These are phyloP conservation scores for Papilio polytes DNA, from an alignment of 1,140 invertebrate species.

Conservation along the genomic window DNA sequence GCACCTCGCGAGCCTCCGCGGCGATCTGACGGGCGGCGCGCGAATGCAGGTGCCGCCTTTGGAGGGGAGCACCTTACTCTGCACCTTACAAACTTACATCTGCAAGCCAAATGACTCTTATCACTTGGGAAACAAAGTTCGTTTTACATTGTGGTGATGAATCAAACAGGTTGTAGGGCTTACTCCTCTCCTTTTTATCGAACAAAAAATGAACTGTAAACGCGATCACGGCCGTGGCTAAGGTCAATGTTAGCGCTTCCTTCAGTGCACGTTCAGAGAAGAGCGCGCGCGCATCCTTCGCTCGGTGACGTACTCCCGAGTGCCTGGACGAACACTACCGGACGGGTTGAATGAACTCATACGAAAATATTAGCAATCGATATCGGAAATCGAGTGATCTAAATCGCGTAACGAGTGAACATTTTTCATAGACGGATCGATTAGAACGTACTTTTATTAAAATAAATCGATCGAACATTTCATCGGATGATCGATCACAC, in stretches of 20 bases:
- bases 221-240: conserved; percentile 82
- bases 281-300: conserved; percentile 79
- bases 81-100: conserved; percentile 74
- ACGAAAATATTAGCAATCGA: conserved; percentile 37
- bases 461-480: conserved; percentile 55
- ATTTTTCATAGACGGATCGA: conserved; percentile 39
- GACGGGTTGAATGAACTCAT: conserved; percentile 66
- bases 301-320: conserved; percentile 52
- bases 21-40: conserved; percentile 75
- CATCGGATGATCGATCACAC: conserved; percentile 72
- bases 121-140: conserved; percentile 38
- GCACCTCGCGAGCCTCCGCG: conserved; percentile 58
- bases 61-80: conserved; percentile 80
- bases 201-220: conserved; percentile 84
- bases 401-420: conserved; percentile 16
- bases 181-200: conserved; percentile 84
- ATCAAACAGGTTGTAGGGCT: conserved; percentile 65
- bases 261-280: conserved; percentile 81
- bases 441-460: conserved; percentile 53
- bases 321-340: conserved; percentile 59
- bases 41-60: conserved; percentile 79
- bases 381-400: conserved; percentile 29
- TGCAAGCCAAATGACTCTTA: conserved; percentile 40
- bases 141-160: conserved; percentile 23
- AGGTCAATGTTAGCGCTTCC: conserved; percentile 84